Base-by-base conservation (phyloP, 2,113 vertebrate species). In the Lophotis ruficrista region DNA sequence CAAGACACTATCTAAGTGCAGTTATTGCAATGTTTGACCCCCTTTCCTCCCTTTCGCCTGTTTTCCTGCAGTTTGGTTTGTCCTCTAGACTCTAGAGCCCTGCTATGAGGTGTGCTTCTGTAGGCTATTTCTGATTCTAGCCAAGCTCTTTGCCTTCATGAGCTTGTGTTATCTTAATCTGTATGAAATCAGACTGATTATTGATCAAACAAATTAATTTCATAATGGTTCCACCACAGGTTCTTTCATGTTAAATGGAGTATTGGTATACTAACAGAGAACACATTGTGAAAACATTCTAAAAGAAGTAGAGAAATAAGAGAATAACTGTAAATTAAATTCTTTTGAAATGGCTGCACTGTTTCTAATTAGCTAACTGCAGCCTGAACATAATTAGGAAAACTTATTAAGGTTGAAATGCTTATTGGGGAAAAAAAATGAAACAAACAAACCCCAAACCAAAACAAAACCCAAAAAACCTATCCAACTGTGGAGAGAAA, bases 281-380 rank as follows among this genome's bases (percentile, higher is more conserved):
- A 31, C 23, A 33, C 16, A 9, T 25, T 16, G 15, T 71, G 82
- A 71, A 82, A 90, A 58, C 23, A 53, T 79, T 65, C 65, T 48
- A 90, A 85, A 89, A 83, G 22, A 9, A 25, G 25, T 22, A 38
- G 4, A 75, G 9, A 70, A 78, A 47, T 38, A 50, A 28, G 33
- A 51, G n/a, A 88, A 28, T 41, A 77, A 57, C 65, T 66, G 38
- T 68, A 93, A 88, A 79, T 93, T 92, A 28, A 72, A 43, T 81
- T 93, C 83, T 86, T 75, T 93, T 81, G 19, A 93, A 95, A 89
- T 62, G 89, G 7, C 56, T 76, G 68, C 27, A 54, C 43, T 77
- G 60, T 30, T 93, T 43, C 71, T 84, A 80, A 64, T 93, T 79
- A 94, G n/a, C 51, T 95, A 79, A 94, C 94, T 94, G 48, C 25